Evolutionary conservation across 2,797 vertebrate species (phyloP).

Genomic region (Lacerta viridis): DNA sequence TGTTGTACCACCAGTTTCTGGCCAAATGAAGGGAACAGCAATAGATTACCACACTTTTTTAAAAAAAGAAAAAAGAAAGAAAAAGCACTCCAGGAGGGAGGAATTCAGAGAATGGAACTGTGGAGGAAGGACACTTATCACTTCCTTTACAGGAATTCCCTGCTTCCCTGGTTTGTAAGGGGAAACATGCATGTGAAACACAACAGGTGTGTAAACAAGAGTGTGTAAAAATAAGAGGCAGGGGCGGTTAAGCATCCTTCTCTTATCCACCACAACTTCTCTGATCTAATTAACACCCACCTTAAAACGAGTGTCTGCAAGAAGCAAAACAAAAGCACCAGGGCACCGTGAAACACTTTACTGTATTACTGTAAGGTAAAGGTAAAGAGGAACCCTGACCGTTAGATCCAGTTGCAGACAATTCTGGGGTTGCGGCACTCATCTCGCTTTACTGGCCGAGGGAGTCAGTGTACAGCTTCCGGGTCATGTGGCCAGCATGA

Average conservation of each 20-base stretch:
- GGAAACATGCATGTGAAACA: neutral
- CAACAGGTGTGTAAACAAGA: no score
- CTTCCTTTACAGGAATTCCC: neutral
- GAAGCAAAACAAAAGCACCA: neutral
- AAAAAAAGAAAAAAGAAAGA: neutral
- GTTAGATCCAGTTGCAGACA: no score
- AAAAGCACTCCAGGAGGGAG: neutral
- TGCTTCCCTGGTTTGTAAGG: neutral
- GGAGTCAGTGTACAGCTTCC: no score
- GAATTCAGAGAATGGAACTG: neutral
- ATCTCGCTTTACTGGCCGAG: no score
- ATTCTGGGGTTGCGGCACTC: no score
- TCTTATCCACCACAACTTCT: neutral
- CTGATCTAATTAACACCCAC: neutral
- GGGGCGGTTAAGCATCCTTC: neutral
- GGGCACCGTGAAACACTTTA: neutral
- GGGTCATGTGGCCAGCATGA: no score
- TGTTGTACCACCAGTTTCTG: neutral
- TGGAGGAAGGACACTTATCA: no score
- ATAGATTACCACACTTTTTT: neutral
- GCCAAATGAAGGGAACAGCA: neutral
- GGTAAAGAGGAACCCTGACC: no score
- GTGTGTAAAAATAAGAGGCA: neutral
- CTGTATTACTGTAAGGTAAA: neutral
- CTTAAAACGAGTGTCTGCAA: neutral